Percentiles rank a stretch among this genome's conserved stretches.
phyloP scores from a whole-genome alignment of 1,140 invertebrate species.

The Atta colombica region DNA sequence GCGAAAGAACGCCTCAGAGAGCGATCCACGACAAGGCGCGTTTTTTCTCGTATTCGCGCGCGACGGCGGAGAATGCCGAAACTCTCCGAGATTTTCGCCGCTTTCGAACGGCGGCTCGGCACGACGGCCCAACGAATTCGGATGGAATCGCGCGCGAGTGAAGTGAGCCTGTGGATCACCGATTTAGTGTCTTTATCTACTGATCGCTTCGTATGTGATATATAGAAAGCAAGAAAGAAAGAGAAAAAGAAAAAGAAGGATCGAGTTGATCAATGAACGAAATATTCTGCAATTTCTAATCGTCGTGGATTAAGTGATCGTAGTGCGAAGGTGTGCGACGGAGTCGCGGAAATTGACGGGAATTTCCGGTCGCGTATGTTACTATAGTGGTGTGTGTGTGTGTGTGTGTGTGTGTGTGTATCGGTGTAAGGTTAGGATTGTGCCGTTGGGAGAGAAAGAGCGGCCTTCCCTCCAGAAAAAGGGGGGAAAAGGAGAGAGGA shows the following conservation, averaged over 20 bases:
- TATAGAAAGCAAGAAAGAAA: not conserved
- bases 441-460: conserved; percentile 55
- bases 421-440: conserved; percentile 65
- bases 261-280: conserved; percentile 6
- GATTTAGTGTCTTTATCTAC: not conserved
- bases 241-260: not conserved
- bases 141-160: conserved; percentile 17
- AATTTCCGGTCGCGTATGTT: conserved; percentile 33
- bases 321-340: not conserved
- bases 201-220: not conserved
- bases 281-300: not conserved
- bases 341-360: not conserved
- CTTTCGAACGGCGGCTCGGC: conserved; percentile 6
- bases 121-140: not conserved
- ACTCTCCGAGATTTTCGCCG: conserved; percentile 28
- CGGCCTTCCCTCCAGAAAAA: not conserved
- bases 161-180: not conserved
- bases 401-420: conserved; percentile 33
- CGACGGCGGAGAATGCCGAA: not conserved
- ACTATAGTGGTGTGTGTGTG: conserved; percentile 46
- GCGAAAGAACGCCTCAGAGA: not conserved
- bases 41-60: not conserved
- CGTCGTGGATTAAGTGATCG: not conserved
- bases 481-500: conserved; percentile 27
- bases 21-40: not conserved